Percentiles rank a stretch among this genome's conserved stretches.
Conservation (phyloP, 2,888 invertebrate genomes). For the Molorchus minor region DNA sequence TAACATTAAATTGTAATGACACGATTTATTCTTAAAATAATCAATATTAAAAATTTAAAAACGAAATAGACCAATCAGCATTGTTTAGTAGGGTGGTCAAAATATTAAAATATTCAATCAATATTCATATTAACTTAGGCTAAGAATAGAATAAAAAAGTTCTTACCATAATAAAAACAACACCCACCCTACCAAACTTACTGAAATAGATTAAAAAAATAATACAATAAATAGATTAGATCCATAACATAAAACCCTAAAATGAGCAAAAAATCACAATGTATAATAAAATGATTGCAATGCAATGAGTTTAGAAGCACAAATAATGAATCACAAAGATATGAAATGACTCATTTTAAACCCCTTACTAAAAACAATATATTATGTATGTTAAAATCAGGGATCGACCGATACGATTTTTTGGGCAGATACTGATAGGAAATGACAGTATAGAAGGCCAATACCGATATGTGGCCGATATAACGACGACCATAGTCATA, state of each 20-base stretch:
- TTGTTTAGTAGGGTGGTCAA: constrained; percentile 59
- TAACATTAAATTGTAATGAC: constrained; percentile 29
- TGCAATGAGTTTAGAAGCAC: constrained; percentile 12
- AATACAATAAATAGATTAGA: constrained; percentile 25
- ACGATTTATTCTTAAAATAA: constrained; percentile 15
- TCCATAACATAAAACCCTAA: constrained; percentile 21
- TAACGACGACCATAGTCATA: too few relatives aligned
- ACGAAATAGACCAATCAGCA: constrained; percentile 22
- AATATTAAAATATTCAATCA: constrained; percentile 28
- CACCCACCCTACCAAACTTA: constrained; percentile 63
- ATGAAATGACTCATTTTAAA: constrained; percentile 29
- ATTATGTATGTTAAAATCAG: not conserved
- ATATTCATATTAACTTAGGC: constrained; percentile 8
- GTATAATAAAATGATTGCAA: constrained; percentile 23
- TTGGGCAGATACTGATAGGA: too few relatives aligned
- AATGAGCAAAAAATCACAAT: constrained; percentile 40
- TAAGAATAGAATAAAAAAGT: constrained; percentile 26
- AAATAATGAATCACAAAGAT: constrained; percentile 10
- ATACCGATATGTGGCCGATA: too few relatives aligned
- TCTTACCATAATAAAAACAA: constrained; percentile 41
- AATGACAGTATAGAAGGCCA: too few relatives aligned
- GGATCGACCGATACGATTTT: too few relatives aligned
- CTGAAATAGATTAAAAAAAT: constrained; percentile 47
- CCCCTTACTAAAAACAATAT: constrained; percentile 3
- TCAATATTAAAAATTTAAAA: constrained; percentile 24